phyloP scores from a whole-genome alignment of 1,140 invertebrate species.

The Drosophila equinoxialis region DNA sequence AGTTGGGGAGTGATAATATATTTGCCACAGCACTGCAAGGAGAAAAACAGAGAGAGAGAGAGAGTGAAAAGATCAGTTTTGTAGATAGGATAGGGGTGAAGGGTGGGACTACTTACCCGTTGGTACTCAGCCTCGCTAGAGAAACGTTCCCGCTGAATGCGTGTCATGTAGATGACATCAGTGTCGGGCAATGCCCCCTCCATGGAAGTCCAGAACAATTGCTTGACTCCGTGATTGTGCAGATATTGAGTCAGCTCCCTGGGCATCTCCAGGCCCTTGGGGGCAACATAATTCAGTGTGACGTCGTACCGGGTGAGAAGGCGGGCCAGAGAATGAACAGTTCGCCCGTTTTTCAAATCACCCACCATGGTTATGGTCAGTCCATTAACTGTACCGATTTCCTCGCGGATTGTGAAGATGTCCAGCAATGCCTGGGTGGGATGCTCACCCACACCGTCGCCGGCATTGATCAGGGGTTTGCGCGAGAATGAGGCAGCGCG shows the following conservation, averaged over 20 bases:
- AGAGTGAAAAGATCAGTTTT: too few species aligned
- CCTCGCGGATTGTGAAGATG: constrained; percentile 98
- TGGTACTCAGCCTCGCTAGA: constrained; percentile 92
- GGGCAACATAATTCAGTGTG: constrained; percentile 94
- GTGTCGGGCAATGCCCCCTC: constrained; percentile 95
- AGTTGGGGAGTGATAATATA: constrained; percentile 96
- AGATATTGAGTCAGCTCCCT: constrained; percentile 92
- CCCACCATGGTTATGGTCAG: constrained; percentile 97
- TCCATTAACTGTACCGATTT: constrained; percentile 99
- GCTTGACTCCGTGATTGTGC: constrained; percentile 89
- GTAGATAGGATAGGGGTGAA: too few species aligned
- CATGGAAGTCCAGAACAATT: constrained; percentile 87
- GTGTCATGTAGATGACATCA: constrained; percentile 98
- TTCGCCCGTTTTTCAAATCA: constrained; percentile 98
- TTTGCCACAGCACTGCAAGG: constrained; percentile 88
- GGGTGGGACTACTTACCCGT: constrained; percentile 74
- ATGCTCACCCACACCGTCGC: constrained; percentile 99
- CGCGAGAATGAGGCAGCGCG: constrained; percentile 90
- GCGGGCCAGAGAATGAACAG: constrained; percentile 98
- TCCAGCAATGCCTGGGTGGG: constrained; percentile 99
- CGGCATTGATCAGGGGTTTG: constrained; percentile 98
- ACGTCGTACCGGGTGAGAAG: constrained; percentile 96
- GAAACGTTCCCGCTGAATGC: constrained; percentile 98
- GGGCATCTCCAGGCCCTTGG: constrained; percentile 94
- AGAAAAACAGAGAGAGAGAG: too few species aligned